phyloP scores from a whole-genome alignment of 2,113 vertebrate species.

The Laterallus jamaicensis region DNA sequence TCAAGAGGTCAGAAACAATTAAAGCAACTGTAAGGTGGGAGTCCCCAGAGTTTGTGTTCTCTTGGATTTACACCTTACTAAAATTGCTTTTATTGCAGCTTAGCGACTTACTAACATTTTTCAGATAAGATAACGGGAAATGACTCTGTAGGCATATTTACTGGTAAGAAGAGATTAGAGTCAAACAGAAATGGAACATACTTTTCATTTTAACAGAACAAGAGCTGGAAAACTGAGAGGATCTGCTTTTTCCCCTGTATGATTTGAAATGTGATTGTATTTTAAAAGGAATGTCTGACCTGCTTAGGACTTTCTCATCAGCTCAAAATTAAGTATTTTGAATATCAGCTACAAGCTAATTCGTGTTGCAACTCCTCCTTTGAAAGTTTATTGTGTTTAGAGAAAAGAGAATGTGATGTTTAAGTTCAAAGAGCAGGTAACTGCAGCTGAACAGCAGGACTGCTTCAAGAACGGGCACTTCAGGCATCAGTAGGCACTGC shows the following conservation, averaged over 20 bases:
- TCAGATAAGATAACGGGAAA: conserved; percentile 72
- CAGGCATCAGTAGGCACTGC: neutral
- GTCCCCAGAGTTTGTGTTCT: conserved; percentile 45
- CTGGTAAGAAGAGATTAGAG: conserved; percentile 36
- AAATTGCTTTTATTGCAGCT: conserved; percentile 69
- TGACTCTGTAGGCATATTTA: conserved; percentile 59
- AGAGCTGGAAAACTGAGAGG: neutral
- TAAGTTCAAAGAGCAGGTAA: neutral
- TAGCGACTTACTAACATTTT: conserved; percentile 50
- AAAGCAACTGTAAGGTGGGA: conserved; percentile 58
- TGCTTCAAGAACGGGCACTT: neutral
- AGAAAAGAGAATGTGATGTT: neutral
- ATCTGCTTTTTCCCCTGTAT: neutral
- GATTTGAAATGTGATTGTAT: neutral
- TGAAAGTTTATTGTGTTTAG: neutral
- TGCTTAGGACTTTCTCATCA: neutral
- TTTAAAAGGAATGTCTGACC: neutral
- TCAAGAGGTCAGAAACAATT: conserved; percentile 70
- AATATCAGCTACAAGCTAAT: neutral
- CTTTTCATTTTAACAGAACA: conserved; percentile 38
- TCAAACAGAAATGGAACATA: conserved; percentile 8
- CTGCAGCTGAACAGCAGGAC: neutral
- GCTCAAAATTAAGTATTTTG: neutral
- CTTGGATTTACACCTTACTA: conserved; percentile 66
- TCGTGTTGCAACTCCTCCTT: neutral